Base-by-base conservation (phyloP, 2,888 invertebrate genomes). In the Tipula lateralis region DNA sequence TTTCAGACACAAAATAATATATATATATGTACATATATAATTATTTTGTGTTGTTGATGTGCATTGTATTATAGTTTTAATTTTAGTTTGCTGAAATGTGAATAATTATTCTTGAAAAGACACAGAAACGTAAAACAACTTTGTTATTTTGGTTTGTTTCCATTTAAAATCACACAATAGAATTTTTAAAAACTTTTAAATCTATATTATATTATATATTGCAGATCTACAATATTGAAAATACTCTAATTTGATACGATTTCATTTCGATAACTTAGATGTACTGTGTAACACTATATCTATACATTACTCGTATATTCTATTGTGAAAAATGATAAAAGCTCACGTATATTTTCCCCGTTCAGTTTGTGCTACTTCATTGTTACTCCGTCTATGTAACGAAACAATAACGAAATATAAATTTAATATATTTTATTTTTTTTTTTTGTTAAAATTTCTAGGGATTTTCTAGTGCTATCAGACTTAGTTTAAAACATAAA, bases 1-100 rank as follows among this genome's bases (percentile, higher is more conserved):
- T 66, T 66, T 66, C 66, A 66, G 66, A 66, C 66, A 66, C 66
- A 66, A 66, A 66, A 66, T 66, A 66, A 66, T 24, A 66, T 66
- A n/a, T 16, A 44, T 44, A 66, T 24, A 24, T 66, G 19, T 66
- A 9, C n/a, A 44, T 44, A n/a, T n/a, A n/a, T n/a, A n/a, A n/a
- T n/a, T n/a, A n/a, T n/a, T n/a, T n/a, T n/a, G n/a, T 50, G 16
- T 50, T 50, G 24, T 66, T 66, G 66, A 1, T 50, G 66, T 66
- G 24, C 66, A 24, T 24, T 24, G 24, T 66, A 44, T 4, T 50
- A 13, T 44, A 44, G 2, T 50, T 66, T 66, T n/a, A n/a, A n/a
- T n/a, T 66, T 24, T 66, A 24, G 66, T 66, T 66, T 66, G 24
- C 24, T 66, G 66, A 66, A 66, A 66, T 66, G 66, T 66, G 66